Percentiles rank a stretch among this genome's conserved stretches.
These are phyloP conservation scores for Micromesistius poutassou DNA, from an alignment of 2,797 vertebrate species.

Conservation along the genomic window DNA sequence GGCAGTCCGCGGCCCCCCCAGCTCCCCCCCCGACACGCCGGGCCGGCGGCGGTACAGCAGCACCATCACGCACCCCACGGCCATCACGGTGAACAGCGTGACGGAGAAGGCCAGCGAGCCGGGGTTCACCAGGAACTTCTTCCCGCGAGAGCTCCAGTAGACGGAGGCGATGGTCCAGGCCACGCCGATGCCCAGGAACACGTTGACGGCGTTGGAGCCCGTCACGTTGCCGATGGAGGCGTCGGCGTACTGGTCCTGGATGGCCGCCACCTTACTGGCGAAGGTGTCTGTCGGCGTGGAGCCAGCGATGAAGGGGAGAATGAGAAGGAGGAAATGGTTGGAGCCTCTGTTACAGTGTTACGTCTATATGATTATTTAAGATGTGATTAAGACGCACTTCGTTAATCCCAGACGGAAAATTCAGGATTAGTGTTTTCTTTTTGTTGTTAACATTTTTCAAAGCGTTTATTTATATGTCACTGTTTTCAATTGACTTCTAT, in stretches of 20 bases:
- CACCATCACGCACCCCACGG: slow-evolving; percentile 65
- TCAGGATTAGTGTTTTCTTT: neutral
- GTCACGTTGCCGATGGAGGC: slow-evolving; percentile 87
- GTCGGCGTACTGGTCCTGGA: slow-evolving; percentile 84
- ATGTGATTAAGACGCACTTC: neutral
- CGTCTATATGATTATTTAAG: neutral
- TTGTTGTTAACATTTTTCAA: neutral
- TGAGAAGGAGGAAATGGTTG: neutral
- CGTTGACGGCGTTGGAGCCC: slow-evolving; percentile 84
- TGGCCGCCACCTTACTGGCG: slow-evolving; percentile 84
- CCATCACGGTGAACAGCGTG: slow-evolving; percentile 83
- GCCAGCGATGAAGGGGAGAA: neutral
- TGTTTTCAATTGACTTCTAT: neutral
- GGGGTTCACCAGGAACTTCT: slow-evolving; percentile 72
- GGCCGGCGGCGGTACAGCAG: slow-evolving; percentile 81
- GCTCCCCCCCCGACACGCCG: slow-evolving; percentile 71
- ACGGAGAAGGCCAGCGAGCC: slow-evolving; percentile 84
- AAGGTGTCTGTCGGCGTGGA: slow-evolving; percentile 75
- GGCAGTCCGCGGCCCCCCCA: slow-evolving; percentile 79
- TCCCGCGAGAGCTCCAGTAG: slow-evolving; percentile 77
- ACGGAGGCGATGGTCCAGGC: slow-evolving; percentile 84
- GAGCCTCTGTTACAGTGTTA: neutral
- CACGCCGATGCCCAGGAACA: slow-evolving; percentile 85
- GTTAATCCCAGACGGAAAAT: neutral
- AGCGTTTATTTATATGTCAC: neutral